Base-by-base conservation (phyloP, 2,113 vertebrate genomes). In the Delphinapterus leucas region DNA sequence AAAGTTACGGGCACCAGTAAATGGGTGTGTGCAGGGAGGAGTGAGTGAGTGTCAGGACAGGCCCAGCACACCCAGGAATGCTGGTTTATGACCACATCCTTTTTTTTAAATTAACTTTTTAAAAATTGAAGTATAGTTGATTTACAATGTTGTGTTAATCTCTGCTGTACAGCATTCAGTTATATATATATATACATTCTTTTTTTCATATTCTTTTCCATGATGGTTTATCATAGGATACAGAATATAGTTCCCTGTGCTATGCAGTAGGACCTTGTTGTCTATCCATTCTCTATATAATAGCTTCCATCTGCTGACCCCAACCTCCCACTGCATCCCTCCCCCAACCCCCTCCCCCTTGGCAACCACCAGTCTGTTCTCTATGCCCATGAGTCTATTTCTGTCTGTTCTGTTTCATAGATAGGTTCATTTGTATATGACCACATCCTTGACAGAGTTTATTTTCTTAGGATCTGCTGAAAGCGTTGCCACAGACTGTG, bases 401-500 rank as follows among this genome's bases (percentile, higher is more conserved):
- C 47, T 49, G 13, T 55, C 53, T 55, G 53, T 55, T 55, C 53
- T 20, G 5, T 55, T 55, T 55, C 18, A 20, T 55, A 20, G 17
- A 55, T 55, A 55, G 53, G 53, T 55, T 55, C 53, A 55, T 55
- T 55, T 20, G 53, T 55, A 7, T 55, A 55, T 55, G 53, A 55
- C 53, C 15, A 76, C 8, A 2, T 60, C 20, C 53, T 14, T 2
- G 11, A 41, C 26, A 41, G 49, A 36, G 25, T 36, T 17, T 3
- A 44, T 20, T 58, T 90, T 18, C 60, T 21, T 17, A 47, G 44
- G 26, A n/a, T 63, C 17, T 58, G 28, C 68, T 0, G 2, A 28
- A 20, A 20, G 44, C 23, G 0, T 8, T 33, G 11, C 67, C 7
- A 2, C 15, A 8, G 38, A 14, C 13, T 12, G 0, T 6, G 33